These are phyloP conservation scores for Ctenoplectra terminalis DNA, from an alignment of 1,140 invertebrate species.

Conservation along the genomic window DNA sequence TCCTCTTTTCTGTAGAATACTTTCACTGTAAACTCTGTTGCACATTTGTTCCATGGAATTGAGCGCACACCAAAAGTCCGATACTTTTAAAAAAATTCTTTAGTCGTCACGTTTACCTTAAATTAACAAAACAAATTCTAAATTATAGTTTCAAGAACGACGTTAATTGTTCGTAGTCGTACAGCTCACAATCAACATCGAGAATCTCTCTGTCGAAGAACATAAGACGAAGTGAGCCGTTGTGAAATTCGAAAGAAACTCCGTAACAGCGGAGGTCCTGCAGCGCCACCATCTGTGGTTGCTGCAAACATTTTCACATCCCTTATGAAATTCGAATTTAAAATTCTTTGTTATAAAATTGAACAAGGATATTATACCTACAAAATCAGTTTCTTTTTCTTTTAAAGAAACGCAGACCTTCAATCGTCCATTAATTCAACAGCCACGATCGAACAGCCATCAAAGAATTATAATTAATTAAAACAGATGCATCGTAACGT, in stretches of 20 bases:
- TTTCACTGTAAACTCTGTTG: slow-evolving; percentile 6
- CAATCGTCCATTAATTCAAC: too few relatives aligned
- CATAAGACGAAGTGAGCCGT: slow-evolving; percentile 32
- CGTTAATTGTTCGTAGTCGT: not conserved
- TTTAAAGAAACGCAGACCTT: too few relatives aligned
- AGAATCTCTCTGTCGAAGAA: slow-evolving; percentile 20
- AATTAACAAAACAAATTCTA: too few relatives aligned
- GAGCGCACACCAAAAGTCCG: not conserved
- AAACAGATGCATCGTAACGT: not conserved
- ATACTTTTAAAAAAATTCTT: not conserved
- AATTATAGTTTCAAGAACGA: not conserved
- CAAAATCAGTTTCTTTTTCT: too few relatives aligned
- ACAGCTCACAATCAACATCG: not conserved
- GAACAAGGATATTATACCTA: not conserved
- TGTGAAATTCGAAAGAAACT: slow-evolving; percentile 41
- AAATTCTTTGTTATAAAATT: not conserved
- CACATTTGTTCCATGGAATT: not conserved
- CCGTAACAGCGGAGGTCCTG: not conserved
- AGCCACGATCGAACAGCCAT: not conserved
- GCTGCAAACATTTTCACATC: slow-evolving; percentile 1
- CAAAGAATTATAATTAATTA: too few relatives aligned
- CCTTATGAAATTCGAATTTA: slow-evolving; percentile 1
- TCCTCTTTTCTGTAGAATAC: not conserved
- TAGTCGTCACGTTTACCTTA: not conserved
- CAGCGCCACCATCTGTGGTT: slow-evolving; percentile 18